Percentiles rank a stretch among this genome's conserved stretches.
phyloP scores from a whole-genome alignment of 2,888 invertebrate species.

The Hipparchia sbordonii region DNA sequence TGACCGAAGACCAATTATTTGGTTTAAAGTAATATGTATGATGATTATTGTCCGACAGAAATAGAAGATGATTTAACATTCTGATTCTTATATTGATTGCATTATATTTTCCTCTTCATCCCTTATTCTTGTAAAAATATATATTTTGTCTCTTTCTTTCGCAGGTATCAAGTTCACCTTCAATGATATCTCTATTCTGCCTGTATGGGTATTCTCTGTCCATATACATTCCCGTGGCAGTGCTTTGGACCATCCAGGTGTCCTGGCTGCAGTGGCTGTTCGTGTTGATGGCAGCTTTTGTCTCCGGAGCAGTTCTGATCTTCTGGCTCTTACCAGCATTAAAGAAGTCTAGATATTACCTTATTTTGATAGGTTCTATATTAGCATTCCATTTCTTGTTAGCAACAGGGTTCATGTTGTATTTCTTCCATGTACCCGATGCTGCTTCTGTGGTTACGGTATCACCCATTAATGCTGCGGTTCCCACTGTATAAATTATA shows the following conservation, averaged over 20 bases:
- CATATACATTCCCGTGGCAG: conserved; percentile 96
- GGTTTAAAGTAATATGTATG: no score
- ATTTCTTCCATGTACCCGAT: conserved; percentile 87
- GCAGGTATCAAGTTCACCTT: conserved; percentile 82
- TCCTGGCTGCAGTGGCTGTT: conserved; percentile 94
- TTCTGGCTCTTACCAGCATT: conserved; percentile 91
- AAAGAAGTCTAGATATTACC: conserved; percentile 82
- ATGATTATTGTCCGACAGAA: no score
- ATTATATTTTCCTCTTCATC: neutral
- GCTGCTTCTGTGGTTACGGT: conserved; percentile 11
- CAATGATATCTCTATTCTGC: conserved; percentile 94
- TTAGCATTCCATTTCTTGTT: conserved; percentile 90
- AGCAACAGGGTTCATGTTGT: conserved; percentile 93
- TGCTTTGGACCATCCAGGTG: conserved; percentile 94
- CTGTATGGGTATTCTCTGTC: conserved; percentile 97
- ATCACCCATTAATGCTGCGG: neutral
- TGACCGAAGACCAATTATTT: no score
- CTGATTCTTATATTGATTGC: no score
- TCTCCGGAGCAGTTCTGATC: conserved; percentile 93
- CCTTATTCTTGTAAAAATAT: neutral
- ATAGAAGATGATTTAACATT: no score
- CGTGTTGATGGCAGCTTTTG: conserved; percentile 89
- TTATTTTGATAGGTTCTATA: conserved; percentile 81
- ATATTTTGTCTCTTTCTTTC: conserved; percentile 2
- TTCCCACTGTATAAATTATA: neutral